These are phyloP conservation scores for Willisornis vidua DNA, from an alignment of 2,113 vertebrate genomes.

Conservation along the genomic window DNA sequence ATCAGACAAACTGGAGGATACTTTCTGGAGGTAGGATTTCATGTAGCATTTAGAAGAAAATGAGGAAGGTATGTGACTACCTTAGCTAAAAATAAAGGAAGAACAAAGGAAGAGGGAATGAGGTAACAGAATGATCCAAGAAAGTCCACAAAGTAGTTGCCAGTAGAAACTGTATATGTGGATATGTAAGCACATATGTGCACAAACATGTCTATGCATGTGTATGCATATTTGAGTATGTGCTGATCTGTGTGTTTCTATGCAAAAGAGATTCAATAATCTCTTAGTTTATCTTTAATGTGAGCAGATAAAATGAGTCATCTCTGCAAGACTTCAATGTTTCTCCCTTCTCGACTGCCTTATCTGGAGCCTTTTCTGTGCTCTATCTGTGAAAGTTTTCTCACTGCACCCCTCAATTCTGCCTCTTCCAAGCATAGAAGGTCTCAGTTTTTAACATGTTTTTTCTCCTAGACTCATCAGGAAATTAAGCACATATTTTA, in stretches of 20 bases:
- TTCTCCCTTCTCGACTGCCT: neutral
- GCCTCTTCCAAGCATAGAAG: neutral
- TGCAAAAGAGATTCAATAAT: neutral
- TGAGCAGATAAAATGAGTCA: neutral
- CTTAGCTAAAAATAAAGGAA: neutral
- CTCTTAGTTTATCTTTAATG: neutral
- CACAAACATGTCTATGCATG: neutral
- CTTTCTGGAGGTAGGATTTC: neutral
- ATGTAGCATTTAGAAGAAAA: neutral
- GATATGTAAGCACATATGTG: neutral
- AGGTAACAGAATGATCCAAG: neutral
- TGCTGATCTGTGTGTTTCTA: neutral
- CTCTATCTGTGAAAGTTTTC: neutral
- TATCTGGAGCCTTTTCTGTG: neutral
- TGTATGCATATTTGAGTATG: neutral
- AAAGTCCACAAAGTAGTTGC: neutral
- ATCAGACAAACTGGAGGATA: neutral
- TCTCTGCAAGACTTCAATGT: neutral
- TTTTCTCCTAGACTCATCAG: neutral
- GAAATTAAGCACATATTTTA: neutral
- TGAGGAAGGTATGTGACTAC: neutral
- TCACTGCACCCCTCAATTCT: neutral
- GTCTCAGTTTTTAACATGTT: neutral
- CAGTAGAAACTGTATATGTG: neutral
- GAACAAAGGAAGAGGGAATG: neutral